Evolutionary conservation across 2,113 vertebrate genomes (phyloP), one percentile per base, ranked within the genome.

Genomic region (Lagopus muta): DNA sequence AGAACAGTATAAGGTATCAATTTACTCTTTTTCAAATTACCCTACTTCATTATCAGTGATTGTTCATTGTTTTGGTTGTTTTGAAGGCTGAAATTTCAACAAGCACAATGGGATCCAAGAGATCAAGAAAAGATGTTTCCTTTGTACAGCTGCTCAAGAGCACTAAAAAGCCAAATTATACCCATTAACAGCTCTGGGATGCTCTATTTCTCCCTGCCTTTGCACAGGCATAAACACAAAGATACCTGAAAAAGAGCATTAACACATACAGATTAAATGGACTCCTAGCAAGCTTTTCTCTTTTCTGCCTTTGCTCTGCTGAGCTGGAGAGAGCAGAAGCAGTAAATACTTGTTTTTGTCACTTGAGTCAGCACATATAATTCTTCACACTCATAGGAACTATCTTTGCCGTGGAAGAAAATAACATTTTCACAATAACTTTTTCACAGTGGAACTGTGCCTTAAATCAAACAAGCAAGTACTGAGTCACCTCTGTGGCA

Each of bases 401-500:
- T 78, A 94, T 82, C 88, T 88, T 86, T 94, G 88, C 88, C 75
- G 79, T 32, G 73, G 90, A 94, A 82, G 76, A 96, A 94, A 95
- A 94, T 88, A 78, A 73, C 72, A 88, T 95, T 95, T 95, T 90
- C 65, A 93, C 90, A 90, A 96, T 90, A 90, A 94, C 90, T 95
- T 95, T 95, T 91, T 75, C 80, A 93, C 80, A 90, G 90, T 62
- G 62, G 36, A 95, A 50, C 85, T 75, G 69, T 82, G 91, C 82
- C 92, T 96, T 95, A 95, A 97, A 95, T 97, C 95, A 94, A 94
- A 92, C 94, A 86, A 96, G 94, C 93, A 94, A 94, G 77, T 86
- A 91, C 91, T 95, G 94, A 96, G 93, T 95, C 95, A 95, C 91
- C 95, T 89, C 76, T 57, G 89, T 75, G 89, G 91, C 93, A 94